Evolutionary conservation across 2,797 vertebrate genomes (phyloP).

Genomic region (Notamacropus eugenii): DNA sequence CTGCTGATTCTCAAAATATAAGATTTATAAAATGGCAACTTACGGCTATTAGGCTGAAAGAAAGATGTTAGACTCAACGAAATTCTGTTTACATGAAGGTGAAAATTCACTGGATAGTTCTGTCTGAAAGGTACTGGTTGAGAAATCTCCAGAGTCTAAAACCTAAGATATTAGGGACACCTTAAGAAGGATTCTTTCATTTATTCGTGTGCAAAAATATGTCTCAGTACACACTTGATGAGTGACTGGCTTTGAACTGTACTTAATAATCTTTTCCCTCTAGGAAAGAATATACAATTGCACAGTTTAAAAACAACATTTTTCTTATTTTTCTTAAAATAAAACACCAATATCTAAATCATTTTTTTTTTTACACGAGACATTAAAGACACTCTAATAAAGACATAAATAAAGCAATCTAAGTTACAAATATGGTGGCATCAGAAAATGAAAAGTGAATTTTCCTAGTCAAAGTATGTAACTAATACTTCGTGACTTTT

Average conservation of each 20-base stretch:
- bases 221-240: not conserved
- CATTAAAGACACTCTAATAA: not conserved
- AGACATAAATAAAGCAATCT: not conserved
- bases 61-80: not conserved
- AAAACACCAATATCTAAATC: not conserved
- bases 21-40: slow-evolving; percentile 3
- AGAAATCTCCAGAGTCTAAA: not conserved
- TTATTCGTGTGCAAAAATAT: not conserved
- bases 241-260: slow-evolving; percentile 28
- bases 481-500: not conserved
- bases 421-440: not conserved
- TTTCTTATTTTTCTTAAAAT: not conserved
- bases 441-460: not conserved
- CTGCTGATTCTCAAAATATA: slow-evolving; percentile 8
- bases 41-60: not conserved
- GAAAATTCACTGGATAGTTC: not conserved
- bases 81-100: not conserved
- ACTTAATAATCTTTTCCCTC: not conserved
- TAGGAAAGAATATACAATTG: too few species aligned
- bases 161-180: not conserved
- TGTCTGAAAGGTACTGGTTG: not conserved
- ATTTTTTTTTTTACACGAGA: not conserved
- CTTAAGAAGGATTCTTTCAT: not conserved
- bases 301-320: not conserved
- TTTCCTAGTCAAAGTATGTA: not conserved